phyloP scores from a whole-genome alignment of 2,888 invertebrate genomes.

The Caenorhabditis macrosperma region DNA sequence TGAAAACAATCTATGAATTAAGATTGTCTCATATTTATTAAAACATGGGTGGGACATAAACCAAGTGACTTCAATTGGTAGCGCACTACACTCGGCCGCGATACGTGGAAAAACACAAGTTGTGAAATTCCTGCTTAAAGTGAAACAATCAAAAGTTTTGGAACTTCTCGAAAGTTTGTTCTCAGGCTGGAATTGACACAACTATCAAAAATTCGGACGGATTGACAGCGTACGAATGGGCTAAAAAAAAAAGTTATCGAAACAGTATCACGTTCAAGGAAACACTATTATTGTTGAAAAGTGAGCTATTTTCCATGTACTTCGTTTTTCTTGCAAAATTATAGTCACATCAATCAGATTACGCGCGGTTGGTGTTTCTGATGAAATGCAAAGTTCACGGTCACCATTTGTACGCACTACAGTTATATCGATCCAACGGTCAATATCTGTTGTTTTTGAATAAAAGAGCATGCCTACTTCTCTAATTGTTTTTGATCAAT shows the following conservation, averaged over 20 bases:
- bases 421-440: conserved; percentile 17
- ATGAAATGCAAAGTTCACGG: conserved; percentile 23
- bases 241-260: conserved; percentile 81
- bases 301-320: conserved; percentile 76
- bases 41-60: conserved; percentile 82
- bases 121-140: conserved; percentile 81
- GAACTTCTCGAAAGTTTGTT: neutral
- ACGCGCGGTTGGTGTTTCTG: too few species aligned
- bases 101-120: conserved; percentile 81
- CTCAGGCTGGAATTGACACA: conserved; percentile 82
- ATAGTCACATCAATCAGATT: neutral
- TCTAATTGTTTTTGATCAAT: too few species aligned
- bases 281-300: conserved; percentile 82
- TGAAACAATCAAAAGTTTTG: neutral
- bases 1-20: neutral
- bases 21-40: conserved; percentile 74
- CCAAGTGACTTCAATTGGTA: conserved; percentile 81
- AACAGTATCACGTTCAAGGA: conserved; percentile 81
- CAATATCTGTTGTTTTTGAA: too few species aligned
- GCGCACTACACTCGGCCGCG: conserved; percentile 82
- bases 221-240: conserved; percentile 82
- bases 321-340: neutral
- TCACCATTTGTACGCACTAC: conserved; percentile 36
- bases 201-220: conserved; percentile 81
- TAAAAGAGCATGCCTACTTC: too few species aligned